phyloP scores from a whole-genome alignment of 2,113 vertebrate genomes.

The Rostratula benghalensis region DNA sequence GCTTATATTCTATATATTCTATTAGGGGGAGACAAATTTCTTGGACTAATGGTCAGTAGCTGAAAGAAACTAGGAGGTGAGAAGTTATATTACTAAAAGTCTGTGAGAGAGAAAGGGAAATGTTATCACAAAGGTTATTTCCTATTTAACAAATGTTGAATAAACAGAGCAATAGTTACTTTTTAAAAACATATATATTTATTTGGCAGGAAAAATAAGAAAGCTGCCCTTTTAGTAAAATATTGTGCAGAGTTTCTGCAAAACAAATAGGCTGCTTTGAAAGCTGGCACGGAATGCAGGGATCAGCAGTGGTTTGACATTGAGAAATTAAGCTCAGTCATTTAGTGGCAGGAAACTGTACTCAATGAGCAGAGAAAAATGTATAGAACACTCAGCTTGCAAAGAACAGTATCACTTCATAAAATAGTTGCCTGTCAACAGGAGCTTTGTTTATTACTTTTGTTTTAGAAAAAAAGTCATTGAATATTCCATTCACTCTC shows the following conservation, averaged over 20 bases:
- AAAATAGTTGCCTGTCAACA: constrained; percentile 3
- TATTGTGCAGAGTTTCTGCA: background rate
- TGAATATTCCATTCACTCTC: constrained; percentile 57
- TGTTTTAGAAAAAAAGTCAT: constrained; percentile 31
- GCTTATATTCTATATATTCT: background rate
- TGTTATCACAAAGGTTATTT: background rate
- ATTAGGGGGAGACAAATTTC: background rate
- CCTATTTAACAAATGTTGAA: background rate
- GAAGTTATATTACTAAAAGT: background rate
- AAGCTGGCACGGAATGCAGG: background rate
- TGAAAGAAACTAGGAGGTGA: background rate
- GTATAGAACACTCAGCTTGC: background rate
- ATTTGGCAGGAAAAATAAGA: background rate
- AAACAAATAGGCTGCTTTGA: constrained; percentile 15
- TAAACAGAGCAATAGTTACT: background rate
- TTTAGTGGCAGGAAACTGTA: constrained; percentile 10
- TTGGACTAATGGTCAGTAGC: background rate
- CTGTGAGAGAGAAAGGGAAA: background rate
- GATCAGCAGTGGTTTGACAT: constrained; percentile 36
- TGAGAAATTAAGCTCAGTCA: constrained; percentile 53
- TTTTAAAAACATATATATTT: background rate
- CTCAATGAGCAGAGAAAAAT: background rate
- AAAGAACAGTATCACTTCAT: constrained; percentile 12
- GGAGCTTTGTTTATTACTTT: constrained; percentile 48
- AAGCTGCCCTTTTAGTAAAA: background rate